Percentiles rank a stretch among this genome's conserved stretches.
Evolutionary conservation across 1,140 invertebrate genomes (phyloP).

Genomic region (Sesamia nonagrioides): DNA sequence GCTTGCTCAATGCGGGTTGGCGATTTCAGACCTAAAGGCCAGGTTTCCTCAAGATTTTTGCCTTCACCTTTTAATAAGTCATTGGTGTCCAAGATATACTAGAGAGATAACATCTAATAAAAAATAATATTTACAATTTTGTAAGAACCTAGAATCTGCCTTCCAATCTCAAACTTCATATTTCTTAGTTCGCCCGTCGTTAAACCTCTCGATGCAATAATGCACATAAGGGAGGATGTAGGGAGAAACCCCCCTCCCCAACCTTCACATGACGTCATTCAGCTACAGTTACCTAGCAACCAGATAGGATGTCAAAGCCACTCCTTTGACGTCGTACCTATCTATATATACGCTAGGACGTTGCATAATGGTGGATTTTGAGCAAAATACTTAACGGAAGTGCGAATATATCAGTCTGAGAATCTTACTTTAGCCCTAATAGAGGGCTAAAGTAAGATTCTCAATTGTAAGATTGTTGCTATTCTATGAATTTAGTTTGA

Average conservation of each 20-base stretch:
- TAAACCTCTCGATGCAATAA: conserved; percentile 35
- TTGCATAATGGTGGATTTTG: not conserved
- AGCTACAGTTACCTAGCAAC: conserved; percentile 36
- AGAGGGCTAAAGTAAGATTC: no score
- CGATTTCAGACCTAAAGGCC: no score
- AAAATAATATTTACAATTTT: no score
- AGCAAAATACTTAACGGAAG: not conserved
- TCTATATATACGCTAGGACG: not conserved
- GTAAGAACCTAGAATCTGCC: not conserved
- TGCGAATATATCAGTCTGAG: no score
- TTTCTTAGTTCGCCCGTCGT: conserved; percentile 18
- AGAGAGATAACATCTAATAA: no score
- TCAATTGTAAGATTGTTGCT: not conserved
- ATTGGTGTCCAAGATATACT: no score
- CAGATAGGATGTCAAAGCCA: conserved; percentile 43
- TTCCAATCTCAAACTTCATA: conserved; percentile 1
- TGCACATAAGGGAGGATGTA: conserved; percentile 12
- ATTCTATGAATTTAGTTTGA: not conserved
- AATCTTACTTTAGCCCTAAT: not conserved
- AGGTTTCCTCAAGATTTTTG: no score
- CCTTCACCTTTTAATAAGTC: no score
- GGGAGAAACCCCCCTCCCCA: not conserved
- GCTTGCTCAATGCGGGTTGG: no score
- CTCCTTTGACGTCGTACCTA: not conserved
- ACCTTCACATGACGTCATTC: conserved; percentile 9